Base-by-base conservation (phyloP, 2,888 invertebrate genomes). In the Drosophila borealis region DNA sequence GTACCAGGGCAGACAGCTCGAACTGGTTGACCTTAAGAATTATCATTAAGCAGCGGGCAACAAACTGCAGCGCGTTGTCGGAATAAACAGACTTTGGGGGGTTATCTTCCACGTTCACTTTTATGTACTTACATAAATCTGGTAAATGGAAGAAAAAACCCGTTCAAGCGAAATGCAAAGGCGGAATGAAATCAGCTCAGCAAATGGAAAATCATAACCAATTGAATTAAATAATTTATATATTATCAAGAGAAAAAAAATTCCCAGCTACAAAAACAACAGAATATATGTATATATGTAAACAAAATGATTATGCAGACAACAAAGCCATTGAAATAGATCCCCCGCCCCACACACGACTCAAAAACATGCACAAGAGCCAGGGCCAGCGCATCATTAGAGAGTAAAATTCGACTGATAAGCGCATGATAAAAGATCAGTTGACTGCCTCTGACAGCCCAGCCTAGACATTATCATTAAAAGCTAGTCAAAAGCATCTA, bases 251-350 rank as follows among this genome's bases (percentile, higher is more conserved):
- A 44, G 13, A 37, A 49, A 44, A 29, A 46, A 54, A 51, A 61
- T 41, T 29, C 39, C 11, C 25, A 17, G 21, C 34, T 36, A 68
- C 45, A 59, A 46, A 21, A 60, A 55, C 53, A 78, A 70, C 36
- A 62, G 59, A 56, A 69, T 65, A 61, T 64, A 61, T 17, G 17
- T 17, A 61, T 17, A 1, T 17, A 17, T 80, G 84, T 88, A 86
- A 85, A 88, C 85, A 85, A 66, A 85, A 85, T 88, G 81, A 85
- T 85, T 88, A 80, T 76, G 70, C 88, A 81, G 88, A 81, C 80
- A 70, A 81, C 84, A 84, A 79, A 78, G 68, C 56, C 61, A 53
- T 53, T 66, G 51, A 68, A 68, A 68, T 56, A 64, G 34, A 51
- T 37, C 44, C 37, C 55, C 56, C 41, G 41, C 9, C 6, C 39